Evolutionary conservation across 2,113 vertebrate species (phyloP).

Genomic region (Dicrurus megarhynchus): DNA sequence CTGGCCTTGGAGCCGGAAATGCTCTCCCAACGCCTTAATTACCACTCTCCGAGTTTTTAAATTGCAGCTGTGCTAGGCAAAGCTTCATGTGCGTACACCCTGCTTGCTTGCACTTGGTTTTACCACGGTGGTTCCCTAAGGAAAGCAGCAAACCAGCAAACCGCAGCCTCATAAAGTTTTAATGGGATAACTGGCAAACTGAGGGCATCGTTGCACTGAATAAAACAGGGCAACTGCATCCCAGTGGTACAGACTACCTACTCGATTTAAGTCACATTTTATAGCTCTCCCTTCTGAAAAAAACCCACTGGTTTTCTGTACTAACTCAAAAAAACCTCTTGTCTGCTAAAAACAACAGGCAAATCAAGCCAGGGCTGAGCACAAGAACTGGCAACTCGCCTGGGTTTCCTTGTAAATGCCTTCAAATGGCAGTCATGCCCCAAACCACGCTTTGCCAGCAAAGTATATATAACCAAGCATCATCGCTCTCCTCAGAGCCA

Average conservation of each 20-base stretch:
- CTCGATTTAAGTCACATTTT: not conserved
- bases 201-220: not conserved
- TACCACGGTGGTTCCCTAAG: not conserved
- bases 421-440: constrained; percentile 55
- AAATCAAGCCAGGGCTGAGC: not conserved
- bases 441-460: not conserved
- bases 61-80: not conserved
- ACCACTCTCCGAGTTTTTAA: not conserved
- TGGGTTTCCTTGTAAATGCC: constrained; percentile 47
- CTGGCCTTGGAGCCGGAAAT: not conserved
- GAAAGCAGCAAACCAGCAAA: not conserved
- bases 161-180: not conserved
- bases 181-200: not conserved
- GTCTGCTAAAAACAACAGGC: not conserved
- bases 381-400: constrained; percentile 39
- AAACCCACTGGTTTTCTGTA: not conserved
- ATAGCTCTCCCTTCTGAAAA: not conserved
- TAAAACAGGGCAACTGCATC: not conserved
- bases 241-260: not conserved
- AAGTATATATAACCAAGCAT: constrained; percentile 7
- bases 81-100: not conserved
- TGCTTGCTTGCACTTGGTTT: not conserved
- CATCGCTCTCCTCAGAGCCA: not conserved
- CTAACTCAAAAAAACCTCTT: not conserved
- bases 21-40: not conserved